These are phyloP conservation scores for Philotrypesis tridentata DNA, from an alignment of 1,140 invertebrate species.

Conservation along the genomic window DNA sequence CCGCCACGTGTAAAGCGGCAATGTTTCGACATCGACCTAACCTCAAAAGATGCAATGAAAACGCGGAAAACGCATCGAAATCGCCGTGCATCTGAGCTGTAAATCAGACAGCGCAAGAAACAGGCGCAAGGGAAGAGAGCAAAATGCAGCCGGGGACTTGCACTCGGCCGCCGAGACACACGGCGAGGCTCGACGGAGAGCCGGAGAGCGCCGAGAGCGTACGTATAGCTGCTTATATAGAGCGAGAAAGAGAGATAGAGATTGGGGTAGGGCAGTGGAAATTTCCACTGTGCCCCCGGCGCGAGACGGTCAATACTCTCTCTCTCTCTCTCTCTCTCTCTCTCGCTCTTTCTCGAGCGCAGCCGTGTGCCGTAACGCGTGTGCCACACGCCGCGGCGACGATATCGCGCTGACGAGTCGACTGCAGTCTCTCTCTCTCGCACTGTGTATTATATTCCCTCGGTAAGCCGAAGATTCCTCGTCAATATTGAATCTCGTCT, in stretches of 20 bases:
- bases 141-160: not conserved
- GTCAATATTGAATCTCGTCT: not conserved
- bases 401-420: not conserved
- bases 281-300: conserved; percentile 68
- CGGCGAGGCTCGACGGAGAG: not conserved
- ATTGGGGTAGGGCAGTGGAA: conserved; percentile 71
- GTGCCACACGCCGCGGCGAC: conserved; percentile 50
- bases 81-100: too few relatives aligned
- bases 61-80: too few relatives aligned
- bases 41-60: too few relatives aligned
- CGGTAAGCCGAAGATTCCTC: not conserved
- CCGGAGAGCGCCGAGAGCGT: not conserved
- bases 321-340: conserved; percentile 51
- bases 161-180: not conserved
- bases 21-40: too few relatives aligned
- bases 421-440: too few relatives aligned
- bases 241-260: conserved; percentile 37
- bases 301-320: conserved; percentile 71
- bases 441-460: not conserved
- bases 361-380: conserved; percentile 46
- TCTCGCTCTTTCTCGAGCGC: conserved; percentile 58
- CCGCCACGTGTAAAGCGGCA: too few relatives aligned
- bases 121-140: not conserved
- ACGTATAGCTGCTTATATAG: conserved; percentile 1
- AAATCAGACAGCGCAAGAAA: too few relatives aligned